Evolutionary conservation across 2,797 vertebrate species (phyloP).

Genomic region (Tenualosa ilisha): DNA sequence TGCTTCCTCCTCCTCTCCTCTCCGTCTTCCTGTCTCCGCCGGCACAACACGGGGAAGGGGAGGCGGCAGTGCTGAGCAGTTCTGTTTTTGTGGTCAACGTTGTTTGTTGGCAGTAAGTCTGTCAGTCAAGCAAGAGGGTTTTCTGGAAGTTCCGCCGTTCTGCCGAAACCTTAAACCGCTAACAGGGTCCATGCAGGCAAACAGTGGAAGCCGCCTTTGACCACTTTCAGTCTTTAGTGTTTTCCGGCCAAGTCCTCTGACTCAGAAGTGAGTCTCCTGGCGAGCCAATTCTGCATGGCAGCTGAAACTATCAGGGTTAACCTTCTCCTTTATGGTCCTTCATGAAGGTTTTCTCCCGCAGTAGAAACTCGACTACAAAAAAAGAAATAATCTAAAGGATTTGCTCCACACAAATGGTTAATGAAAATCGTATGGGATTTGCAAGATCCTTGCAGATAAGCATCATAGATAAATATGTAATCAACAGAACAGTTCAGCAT

Average conservation of each 20-base stretch:
- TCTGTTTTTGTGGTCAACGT: conserved; percentile 33
- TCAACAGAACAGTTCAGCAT: not conserved
- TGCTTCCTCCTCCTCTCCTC: conserved; percentile 29
- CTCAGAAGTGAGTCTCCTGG: not conserved
- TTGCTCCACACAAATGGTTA: too few species aligned
- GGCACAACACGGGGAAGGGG: conserved; percentile 34
- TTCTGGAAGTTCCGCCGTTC: conserved; percentile 17
- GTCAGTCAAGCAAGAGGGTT: conserved; percentile 11
- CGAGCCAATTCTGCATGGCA: not conserved
- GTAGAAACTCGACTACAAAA: not conserved
- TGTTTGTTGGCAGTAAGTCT: conserved; percentile 40
- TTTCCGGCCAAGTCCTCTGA: conserved; percentile 2
- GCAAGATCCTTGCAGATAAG: too few species aligned
- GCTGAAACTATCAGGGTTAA: not conserved
- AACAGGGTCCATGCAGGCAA: not conserved
- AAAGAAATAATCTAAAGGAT: not conserved
- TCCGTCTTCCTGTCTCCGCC: conserved; percentile 46
- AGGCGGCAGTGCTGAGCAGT: not conserved
- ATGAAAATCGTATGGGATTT: too few species aligned
- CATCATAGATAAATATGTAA: too few species aligned
- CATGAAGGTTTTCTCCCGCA: not conserved
- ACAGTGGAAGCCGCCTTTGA: not conserved
- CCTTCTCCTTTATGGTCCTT: not conserved
- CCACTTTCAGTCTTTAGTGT: not conserved
- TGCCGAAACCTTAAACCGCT: conserved; percentile 26